A percentile compares a stretch with the other conserved stretches of the same genome.
phyloP scores from a whole-genome alignment of 2,888 invertebrate genomes.

The Autographa pulchrina region DNA sequence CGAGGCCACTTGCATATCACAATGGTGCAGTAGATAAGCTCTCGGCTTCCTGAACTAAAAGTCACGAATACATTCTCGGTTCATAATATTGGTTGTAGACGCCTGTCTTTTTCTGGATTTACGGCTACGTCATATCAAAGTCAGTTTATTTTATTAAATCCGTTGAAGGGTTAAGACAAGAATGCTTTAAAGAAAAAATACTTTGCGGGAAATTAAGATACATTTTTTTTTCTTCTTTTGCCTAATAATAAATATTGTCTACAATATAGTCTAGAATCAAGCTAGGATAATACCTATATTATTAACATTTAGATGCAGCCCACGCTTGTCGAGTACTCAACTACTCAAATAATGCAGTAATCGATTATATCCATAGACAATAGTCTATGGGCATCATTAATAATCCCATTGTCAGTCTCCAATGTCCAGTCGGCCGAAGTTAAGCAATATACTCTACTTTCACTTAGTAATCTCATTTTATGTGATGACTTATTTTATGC shows the following conservation, averaged over 20 bases:
- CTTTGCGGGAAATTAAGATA: too few relatives aligned
- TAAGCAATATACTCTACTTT: conserved; percentile 43
- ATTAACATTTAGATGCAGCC: not conserved
- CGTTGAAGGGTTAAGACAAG: too few relatives aligned
- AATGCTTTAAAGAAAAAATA: too few relatives aligned
- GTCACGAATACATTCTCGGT: not conserved
- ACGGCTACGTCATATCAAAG: too few relatives aligned
- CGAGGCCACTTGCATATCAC: not conserved
- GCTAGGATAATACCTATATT: not conserved
- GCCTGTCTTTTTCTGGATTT: too few relatives aligned
- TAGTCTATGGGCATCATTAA: conserved; percentile 50
- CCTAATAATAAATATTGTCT: too few relatives aligned
- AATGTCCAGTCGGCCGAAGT: conserved; percentile 35
- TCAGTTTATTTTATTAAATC: too few relatives aligned
- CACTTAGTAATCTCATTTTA: conserved; percentile 35
- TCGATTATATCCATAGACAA: conserved; percentile 35
- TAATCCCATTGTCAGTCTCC: conserved; percentile 52
- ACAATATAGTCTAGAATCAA: not conserved
- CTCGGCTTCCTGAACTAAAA: not conserved
- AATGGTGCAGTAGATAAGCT: not conserved
- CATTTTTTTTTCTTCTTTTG: too few relatives aligned
- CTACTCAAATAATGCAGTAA: not conserved
- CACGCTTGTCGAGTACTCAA: not conserved
- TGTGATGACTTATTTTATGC: conserved; percentile 14
- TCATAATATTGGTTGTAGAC: not conserved